Evolutionary conservation across 1,140 invertebrate species (phyloP).

Genomic region (Hycleus cichorii): DNA sequence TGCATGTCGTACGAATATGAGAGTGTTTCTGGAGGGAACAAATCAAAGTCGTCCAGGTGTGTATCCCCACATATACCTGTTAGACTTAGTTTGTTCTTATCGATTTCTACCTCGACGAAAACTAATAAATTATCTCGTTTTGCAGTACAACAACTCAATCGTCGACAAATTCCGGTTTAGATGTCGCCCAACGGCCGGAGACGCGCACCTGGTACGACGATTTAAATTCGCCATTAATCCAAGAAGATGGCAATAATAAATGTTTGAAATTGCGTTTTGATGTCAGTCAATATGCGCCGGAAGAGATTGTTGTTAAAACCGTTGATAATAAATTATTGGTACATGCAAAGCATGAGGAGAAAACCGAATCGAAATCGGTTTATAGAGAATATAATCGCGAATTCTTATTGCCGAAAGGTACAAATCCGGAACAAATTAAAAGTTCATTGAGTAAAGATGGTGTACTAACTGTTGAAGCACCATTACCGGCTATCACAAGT

Average conservation of each 20-base stretch:
- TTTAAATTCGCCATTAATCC: conserved; percentile 85
- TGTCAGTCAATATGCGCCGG: conserved; percentile 88
- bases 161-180: conserved; percentile 49
- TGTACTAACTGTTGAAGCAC: conserved; percentile 89
- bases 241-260: conserved; percentile 83
- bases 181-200: conserved; percentile 46
- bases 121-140: conserved; percentile 4
- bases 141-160: conserved; percentile 52
- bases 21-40: conserved; percentile 54
- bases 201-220: conserved; percentile 63
- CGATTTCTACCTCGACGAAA: neutral
- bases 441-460: conserved; percentile 87
- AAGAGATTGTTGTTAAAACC: conserved; percentile 94
- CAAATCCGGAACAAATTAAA: conserved; percentile 86
- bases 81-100: neutral
- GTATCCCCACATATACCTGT: conserved; percentile 13
- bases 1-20: conserved; percentile 61
- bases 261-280: conserved; percentile 86
- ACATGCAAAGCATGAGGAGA: conserved; percentile 94
- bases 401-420: conserved; percentile 88
- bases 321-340: conserved; percentile 94
- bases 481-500: conserved; percentile 65
- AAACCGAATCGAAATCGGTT: conserved; percentile 86
- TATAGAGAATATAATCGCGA: conserved; percentile 95
- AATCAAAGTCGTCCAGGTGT: conserved; percentile 44